Percentiles rank a stretch among this genome's conserved stretches.
Conservation (phyloP, 2,113 vertebrate genomes). For the Cynoglossus semilaevis region DNA sequence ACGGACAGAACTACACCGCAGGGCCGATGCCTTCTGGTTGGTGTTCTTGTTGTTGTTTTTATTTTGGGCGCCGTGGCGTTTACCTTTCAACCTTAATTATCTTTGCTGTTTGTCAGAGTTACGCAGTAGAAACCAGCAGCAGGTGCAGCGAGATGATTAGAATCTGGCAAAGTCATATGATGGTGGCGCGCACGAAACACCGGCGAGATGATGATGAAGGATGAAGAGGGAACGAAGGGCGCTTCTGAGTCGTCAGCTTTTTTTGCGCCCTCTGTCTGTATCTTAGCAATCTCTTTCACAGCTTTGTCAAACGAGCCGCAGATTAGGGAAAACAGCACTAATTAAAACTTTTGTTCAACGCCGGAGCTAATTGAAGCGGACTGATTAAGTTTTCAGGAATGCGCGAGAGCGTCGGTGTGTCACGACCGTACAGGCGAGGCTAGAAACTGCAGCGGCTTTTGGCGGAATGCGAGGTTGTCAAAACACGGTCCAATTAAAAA, state of each 20-base stretch:
- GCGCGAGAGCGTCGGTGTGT: constrained; percentile 22
- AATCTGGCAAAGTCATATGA: constrained; percentile 61
- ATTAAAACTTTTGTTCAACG: constrained; percentile 65
- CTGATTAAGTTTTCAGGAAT: constrained; percentile 62
- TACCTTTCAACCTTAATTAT: constrained; percentile 58
- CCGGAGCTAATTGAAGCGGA: constrained; percentile 51
- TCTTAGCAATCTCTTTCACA: constrained; percentile 37
- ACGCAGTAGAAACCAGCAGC: constrained; percentile 42
- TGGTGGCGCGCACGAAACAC: constrained; percentile 57
- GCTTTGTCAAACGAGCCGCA: constrained; percentile 58
- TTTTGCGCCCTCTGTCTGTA: constrained; percentile 28
- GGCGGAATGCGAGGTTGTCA: constrained; percentile 51
- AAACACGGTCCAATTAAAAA: constrained; percentile 64
- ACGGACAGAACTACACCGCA: constrained; percentile 14
- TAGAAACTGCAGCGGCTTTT: constrained; percentile 28
- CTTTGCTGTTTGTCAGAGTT: constrained; percentile 55
- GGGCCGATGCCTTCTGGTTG: constrained; percentile 1
- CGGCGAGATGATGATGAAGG: constrained; percentile 11
- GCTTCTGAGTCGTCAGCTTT: constrained; percentile 27
- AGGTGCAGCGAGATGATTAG: constrained; percentile 60
- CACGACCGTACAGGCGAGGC: constrained; percentile 25
- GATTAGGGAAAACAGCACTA: constrained; percentile 55
- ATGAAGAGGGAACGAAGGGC: constrained; percentile 50
- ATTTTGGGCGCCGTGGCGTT: constrained; percentile 24
- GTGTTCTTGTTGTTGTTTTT: constrained; percentile 34